Evolutionary conservation across 2,888 invertebrate species (phyloP).

Genomic region (Ashinkailepas kermadecensis): DNA sequence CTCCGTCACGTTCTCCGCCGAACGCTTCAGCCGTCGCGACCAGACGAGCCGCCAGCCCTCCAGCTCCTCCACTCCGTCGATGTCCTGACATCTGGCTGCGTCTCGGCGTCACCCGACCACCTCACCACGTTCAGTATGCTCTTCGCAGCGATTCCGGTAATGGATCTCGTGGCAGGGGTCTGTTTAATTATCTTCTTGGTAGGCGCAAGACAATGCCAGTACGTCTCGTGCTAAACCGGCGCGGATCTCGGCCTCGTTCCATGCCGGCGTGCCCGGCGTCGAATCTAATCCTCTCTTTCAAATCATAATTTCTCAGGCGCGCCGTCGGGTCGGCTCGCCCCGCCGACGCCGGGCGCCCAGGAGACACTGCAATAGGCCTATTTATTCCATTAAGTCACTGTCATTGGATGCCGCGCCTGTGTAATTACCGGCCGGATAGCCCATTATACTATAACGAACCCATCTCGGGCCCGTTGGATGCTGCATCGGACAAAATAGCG

Average conservation of each 20-base stretch:
- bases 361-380: not conserved
- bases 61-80: no score
- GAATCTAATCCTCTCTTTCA: not conserved
- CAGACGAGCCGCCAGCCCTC: no score
- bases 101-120: no score
- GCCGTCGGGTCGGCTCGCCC: not conserved
- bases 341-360: not conserved
- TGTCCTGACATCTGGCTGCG: no score
- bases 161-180: not conserved
- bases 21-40: no score
- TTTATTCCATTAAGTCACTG: not conserved
- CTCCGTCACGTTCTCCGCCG: no score
- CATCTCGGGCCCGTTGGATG: not conserved
- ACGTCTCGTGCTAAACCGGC: not conserved
- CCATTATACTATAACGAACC: slow-evolving; percentile 1
- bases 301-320: not conserved
- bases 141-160: not conserved
- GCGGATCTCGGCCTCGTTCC: not conserved
- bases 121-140: no score
- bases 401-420: not conserved
- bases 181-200: not conserved
- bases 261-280: not conserved
- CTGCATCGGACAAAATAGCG: not conserved
- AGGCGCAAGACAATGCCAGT: not conserved
- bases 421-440: not conserved